Conservation (phyloP, 2,888 invertebrate species). For the Rosalia funebris region DNA sequence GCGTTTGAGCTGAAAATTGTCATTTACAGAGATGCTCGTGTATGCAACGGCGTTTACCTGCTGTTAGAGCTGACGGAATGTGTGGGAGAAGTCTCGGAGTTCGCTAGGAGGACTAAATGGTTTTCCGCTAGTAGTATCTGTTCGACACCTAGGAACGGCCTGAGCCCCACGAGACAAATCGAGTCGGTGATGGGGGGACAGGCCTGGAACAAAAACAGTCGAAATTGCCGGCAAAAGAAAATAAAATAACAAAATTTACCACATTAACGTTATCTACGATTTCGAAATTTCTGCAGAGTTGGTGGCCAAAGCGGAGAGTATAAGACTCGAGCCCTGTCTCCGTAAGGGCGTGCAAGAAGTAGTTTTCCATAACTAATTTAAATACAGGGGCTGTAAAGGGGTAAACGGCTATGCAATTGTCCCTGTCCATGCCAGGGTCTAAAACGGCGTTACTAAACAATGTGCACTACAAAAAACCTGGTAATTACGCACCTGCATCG, state of each 20-base stretch:
- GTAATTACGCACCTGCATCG: constrained; percentile 57
- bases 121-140: constrained; percentile 65
- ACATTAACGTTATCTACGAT: constrained; percentile 64
- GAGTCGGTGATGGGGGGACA: constrained; percentile 70
- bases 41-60: constrained; percentile 49
- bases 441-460: constrained; percentile 29
- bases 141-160: constrained; percentile 74
- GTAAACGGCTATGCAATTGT: constrained; percentile 72
- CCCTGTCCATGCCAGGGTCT: constrained; percentile 52
- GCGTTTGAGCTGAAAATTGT: constrained; percentile 58
- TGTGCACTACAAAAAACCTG: background rate
- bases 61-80: constrained; percentile 62
- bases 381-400: constrained; percentile 78
- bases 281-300: constrained; percentile 66
- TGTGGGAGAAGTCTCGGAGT: constrained; percentile 68
- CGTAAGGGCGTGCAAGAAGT: constrained; percentile 78
- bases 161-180: constrained; percentile 73
- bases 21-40: no score
- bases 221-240: background rate
- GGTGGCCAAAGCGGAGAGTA: constrained; percentile 73
- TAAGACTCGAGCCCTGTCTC: constrained; percentile 82
- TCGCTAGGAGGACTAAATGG: constrained; percentile 69
- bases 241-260: constrained; percentile 52
- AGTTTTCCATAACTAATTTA: constrained; percentile 74
- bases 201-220: constrained; percentile 57